phyloP scores from a whole-genome alignment of 2,888 invertebrate genomes.

The Microctonus hyperodae region DNA sequence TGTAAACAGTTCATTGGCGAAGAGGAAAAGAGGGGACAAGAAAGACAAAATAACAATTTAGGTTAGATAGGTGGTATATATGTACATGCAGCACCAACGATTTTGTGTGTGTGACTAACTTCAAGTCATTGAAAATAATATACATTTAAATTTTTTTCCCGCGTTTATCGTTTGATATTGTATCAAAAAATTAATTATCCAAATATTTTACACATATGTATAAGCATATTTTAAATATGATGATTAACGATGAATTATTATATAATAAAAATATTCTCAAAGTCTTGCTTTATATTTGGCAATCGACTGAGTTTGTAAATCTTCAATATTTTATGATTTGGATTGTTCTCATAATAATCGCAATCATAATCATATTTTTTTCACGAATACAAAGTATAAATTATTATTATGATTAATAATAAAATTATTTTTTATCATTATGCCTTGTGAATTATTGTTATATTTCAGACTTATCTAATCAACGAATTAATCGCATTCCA shows the following conservation, averaged over 20 bases:
- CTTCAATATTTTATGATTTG: conserved; percentile 1
- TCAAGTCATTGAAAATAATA: too few relatives aligned
- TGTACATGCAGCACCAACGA: too few relatives aligned
- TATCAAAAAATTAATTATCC: not conserved
- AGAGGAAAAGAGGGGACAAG: not conserved
- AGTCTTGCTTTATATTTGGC: not conserved
- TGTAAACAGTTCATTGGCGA: not conserved
- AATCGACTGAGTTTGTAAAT: not conserved
- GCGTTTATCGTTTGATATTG: not conserved
- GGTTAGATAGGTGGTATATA: not conserved
- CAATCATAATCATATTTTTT: not conserved
- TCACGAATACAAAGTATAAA: not conserved
- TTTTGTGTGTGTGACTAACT: too few relatives aligned
- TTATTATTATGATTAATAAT: not conserved
- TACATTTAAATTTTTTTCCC: not conserved
- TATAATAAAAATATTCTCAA: not conserved
- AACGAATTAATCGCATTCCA: not conserved
- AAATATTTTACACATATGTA: not conserved
- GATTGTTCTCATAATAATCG: not conserved
- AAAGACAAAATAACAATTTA: not conserved
- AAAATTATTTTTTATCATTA: too few relatives aligned
- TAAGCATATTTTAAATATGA: not conserved
- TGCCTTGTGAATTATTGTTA: not conserved
- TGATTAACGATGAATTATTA: not conserved
- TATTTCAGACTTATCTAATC: not conserved